phyloP scores from a whole-genome alignment of 2,113 vertebrate species.

The Sitta europaea region DNA sequence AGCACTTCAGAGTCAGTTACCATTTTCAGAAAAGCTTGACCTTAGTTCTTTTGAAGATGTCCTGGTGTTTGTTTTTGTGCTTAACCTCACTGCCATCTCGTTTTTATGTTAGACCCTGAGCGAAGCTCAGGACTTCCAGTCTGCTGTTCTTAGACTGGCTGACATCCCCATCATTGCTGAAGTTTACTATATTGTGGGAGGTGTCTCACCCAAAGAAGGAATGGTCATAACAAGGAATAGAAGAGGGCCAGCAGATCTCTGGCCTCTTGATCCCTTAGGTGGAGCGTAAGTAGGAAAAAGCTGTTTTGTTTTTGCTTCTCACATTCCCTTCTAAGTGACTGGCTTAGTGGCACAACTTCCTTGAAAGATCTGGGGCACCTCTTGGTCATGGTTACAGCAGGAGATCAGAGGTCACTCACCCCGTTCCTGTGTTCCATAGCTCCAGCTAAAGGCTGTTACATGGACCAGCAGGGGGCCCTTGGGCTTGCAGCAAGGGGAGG shows the following conservation, averaged over 20 bases:
- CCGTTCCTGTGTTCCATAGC: neutral
- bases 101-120: constrained; percentile 65
- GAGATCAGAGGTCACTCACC: neutral
- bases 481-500: neutral
- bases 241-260: constrained; percentile 82
- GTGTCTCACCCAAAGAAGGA: constrained; percentile 77
- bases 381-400: neutral
- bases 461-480: too few relatives aligned
- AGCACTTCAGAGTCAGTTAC: neutral
- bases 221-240: constrained; percentile 87
- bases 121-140: constrained; percentile 79
- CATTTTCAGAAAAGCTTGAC: neutral
- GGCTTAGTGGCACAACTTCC: neutral
- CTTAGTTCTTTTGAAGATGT: neutral
- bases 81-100: neutral
- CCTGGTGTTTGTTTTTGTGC: neutral
- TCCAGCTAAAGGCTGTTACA: neutral
- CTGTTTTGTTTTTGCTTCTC: rapidly evolving
- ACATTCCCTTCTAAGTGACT: rapidly evolving
- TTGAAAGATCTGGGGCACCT: neutral
- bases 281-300: constrained; percentile 76
- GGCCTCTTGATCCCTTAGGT: constrained; percentile 81
- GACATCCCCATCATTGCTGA: constrained; percentile 84
- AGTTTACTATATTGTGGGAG: constrained; percentile 92
- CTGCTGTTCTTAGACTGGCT: constrained; percentile 80